Percentiles rank a stretch among this genome's conserved stretches.
phyloP scores from a whole-genome alignment of 2,888 invertebrate genomes.

The Erebia palarica region DNA sequence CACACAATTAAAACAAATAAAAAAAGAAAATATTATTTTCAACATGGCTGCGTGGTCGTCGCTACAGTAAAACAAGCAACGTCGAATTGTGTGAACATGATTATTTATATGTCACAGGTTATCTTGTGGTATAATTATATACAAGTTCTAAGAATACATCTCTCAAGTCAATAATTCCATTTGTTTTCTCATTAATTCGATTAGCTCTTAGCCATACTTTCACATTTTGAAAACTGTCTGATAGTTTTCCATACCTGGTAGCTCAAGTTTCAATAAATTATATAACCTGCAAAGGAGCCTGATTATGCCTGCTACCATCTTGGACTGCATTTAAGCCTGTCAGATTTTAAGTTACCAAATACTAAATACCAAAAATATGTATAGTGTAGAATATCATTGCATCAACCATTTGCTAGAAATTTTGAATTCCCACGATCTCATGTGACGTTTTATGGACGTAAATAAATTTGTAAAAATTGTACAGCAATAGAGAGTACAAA shows the following conservation, averaged over 20 bases:
- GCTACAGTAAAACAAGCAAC: slow-evolving; percentile 20
- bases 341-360: too few species aligned
- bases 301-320: too few species aligned
- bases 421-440: too few species aligned
- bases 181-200: slow-evolving; percentile 3
- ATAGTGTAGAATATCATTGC: too few species aligned
- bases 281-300: background rate
- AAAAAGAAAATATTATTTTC: slow-evolving; percentile 45
- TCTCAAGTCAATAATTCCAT: slow-evolving; percentile 2
- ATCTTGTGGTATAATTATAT: slow-evolving; percentile 34
- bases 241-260: background rate
- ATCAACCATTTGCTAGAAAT: too few species aligned
- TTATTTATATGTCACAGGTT: slow-evolving; percentile 40
- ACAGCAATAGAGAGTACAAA: background rate
- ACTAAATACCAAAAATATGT: too few species aligned
- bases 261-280: background rate
- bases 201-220: background rate
- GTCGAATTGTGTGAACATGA: slow-evolving; percentile 25
- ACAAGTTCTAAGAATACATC: slow-evolving; percentile 37
- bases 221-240: background rate
- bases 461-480: background rate
- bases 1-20: slow-evolving; percentile 47
- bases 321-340: too few species aligned
- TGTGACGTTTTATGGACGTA: too few species aligned
- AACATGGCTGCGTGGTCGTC: slow-evolving; percentile 47